Percentiles rank a stretch among this genome's conserved stretches.
phyloP scores from a whole-genome alignment of 1,140 invertebrate species.

The Drosophila sp. region DNA sequence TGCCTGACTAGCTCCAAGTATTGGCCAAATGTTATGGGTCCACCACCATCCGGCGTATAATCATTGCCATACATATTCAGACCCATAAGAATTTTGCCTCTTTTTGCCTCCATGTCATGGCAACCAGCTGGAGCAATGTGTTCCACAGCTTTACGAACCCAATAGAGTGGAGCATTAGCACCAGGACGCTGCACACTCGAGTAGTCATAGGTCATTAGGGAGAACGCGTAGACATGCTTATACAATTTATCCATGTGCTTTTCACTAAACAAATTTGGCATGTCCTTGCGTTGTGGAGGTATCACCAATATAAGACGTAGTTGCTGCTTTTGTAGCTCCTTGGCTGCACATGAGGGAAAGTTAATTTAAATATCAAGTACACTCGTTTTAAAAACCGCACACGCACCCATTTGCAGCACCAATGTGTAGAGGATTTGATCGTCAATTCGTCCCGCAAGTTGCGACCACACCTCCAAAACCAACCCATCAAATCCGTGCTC shows the following conservation, averaged over 20 bases:
- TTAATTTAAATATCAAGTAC: not conserved
- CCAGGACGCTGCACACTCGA: constrained; percentile 92
- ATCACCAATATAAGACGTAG: constrained; percentile 92
- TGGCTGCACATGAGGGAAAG: constrained; percentile 44
- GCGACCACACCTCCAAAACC: constrained; percentile 95
- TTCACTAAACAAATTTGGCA: constrained; percentile 89
- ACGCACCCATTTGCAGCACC: constrained; percentile 87
- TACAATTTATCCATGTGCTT: constrained; percentile 92
- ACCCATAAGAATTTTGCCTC: constrained; percentile 93
- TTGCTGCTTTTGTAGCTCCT: constrained; percentile 67
- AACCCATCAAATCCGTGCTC: constrained; percentile 92
- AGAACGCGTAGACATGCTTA: constrained; percentile 92
- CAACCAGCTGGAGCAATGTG: constrained; percentile 88
- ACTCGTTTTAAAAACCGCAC: not conserved
- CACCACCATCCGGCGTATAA: constrained; percentile 91
- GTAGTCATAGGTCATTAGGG: constrained; percentile 98
- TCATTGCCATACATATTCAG: constrained; percentile 98
- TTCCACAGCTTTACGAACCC: constrained; percentile 92
- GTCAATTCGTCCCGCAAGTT: constrained; percentile 89
- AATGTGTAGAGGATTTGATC: constrained; percentile 87
- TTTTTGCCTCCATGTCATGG: constrained; percentile 85
- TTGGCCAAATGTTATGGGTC: constrained; percentile 91
- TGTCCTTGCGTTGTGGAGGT: constrained; percentile 90
- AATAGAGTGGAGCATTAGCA: constrained; percentile 94
- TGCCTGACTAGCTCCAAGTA: constrained; percentile 90